phyloP scores from a whole-genome alignment of 35 echinoderm and acorn worm species.

The Heliocidaris tuberculata region DNA sequence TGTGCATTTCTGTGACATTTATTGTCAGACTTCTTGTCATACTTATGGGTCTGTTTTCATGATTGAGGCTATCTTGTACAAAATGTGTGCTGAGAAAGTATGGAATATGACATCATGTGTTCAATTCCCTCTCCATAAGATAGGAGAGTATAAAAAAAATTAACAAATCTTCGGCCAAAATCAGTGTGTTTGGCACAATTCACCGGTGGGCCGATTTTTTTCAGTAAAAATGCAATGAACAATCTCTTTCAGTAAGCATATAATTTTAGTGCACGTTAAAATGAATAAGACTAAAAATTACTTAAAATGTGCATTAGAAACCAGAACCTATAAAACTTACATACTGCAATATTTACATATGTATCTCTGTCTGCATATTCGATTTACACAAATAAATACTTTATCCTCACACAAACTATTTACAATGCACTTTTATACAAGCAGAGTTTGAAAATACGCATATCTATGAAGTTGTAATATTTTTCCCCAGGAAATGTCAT shows the following conservation, averaged over 20 bases:
- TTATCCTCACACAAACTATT: neutral
- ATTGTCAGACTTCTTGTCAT: no score
- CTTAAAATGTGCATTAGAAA: neutral
- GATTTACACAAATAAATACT: neutral
- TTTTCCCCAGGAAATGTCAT: neutral
- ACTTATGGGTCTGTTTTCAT: no score
- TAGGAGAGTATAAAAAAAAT: no score
- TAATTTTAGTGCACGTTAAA: neutral
- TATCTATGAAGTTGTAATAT: neutral
- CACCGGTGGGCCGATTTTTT: no score
- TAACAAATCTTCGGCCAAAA: no score
- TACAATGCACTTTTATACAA: neutral
- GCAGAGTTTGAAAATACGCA: no score
- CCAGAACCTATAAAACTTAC: neutral
- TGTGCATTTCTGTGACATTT: no score
- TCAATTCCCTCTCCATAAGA: no score
- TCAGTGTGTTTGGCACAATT: no score
- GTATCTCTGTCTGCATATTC: neutral
- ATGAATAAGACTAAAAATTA: neutral
- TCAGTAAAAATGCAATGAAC: neutral
- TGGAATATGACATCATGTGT: no score
- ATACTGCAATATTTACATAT: conserved; percentile 17
- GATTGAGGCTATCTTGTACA: no score
- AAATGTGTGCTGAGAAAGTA: no score
- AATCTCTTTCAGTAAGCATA: neutral